Percentiles rank a stretch among this genome's conserved stretches.
Conservation (phyloP, 1,140 invertebrate genomes). For the Drosophila lini region DNA sequence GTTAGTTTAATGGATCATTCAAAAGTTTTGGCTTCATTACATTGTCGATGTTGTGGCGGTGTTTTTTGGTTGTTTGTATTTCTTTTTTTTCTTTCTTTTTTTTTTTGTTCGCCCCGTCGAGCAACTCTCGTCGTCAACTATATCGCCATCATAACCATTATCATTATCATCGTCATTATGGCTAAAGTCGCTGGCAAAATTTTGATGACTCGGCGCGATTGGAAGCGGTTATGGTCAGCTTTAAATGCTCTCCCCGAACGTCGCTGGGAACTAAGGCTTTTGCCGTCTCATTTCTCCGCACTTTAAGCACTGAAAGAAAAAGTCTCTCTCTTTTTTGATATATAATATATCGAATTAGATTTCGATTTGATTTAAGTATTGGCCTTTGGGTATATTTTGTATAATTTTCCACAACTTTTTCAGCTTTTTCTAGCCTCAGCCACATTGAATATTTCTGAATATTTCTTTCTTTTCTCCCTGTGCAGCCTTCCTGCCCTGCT, state of each 20-base stretch:
- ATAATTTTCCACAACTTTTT: too few species aligned
- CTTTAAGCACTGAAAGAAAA: neutral
- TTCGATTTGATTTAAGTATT: too few species aligned
- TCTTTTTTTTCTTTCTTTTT: neutral
- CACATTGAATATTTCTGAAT: neutral
- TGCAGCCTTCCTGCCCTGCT: neutral
- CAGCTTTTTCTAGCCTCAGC: neutral
- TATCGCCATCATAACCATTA: slow-evolving; percentile 32
- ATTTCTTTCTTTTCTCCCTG: neutral
- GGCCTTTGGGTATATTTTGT: too few species aligned
- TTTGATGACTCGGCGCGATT: slow-evolving; percentile 39
- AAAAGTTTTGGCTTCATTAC: slow-evolving; percentile 31
- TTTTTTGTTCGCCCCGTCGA: neutral
- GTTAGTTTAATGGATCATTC: slow-evolving; percentile 40
- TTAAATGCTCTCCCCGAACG: slow-evolving; percentile 13
- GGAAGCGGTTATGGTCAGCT: slow-evolving; percentile 31
- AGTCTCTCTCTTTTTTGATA: too few species aligned
- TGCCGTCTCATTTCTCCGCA: slow-evolving; percentile 14
- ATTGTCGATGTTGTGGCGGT: slow-evolving; percentile 2
- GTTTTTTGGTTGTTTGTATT: neutral
- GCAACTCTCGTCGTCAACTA: slow-evolving; percentile 25
- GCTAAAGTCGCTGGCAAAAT: slow-evolving; percentile 33
- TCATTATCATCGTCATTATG: slow-evolving; percentile 31
- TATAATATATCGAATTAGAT: too few species aligned
- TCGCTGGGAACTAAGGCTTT: neutral